These are phyloP conservation scores for Drosophila sucinea DNA, from an alignment of 1,140 invertebrate species.

Conservation along the genomic window DNA sequence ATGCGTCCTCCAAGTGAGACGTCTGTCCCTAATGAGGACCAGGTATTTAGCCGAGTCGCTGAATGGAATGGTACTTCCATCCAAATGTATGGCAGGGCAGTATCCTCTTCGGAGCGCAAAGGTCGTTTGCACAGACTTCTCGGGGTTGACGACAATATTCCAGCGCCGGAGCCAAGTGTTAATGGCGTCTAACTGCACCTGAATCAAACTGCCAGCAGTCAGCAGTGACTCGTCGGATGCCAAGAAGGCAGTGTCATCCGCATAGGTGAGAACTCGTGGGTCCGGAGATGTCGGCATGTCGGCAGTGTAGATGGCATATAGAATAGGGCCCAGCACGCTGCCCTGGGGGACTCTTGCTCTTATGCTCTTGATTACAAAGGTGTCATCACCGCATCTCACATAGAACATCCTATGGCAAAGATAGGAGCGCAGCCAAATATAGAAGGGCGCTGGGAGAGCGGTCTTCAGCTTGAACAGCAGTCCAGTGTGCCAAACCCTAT, in stretches of 20 bases:
- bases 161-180: not conserved
- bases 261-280: not conserved
- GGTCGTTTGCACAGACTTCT: conserved; percentile 10
- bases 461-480: not conserved
- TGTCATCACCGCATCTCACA: conserved; percentile 9
- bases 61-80: not conserved
- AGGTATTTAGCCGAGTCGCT: conserved; percentile 4
- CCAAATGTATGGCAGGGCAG: conserved; percentile 9
- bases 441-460: too few species aligned
- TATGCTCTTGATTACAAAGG: not conserved
- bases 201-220: not conserved
- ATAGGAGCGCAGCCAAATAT: too few species aligned
- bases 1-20: conserved; percentile 7
- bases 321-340: conserved; percentile 2
- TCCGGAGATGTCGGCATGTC: not conserved
- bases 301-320: not conserved
- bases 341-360: conserved; percentile 5
- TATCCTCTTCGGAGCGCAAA: conserved; percentile 1
- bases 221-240: not conserved
- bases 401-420: not conserved
- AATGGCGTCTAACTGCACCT: not conserved
- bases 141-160: conserved; percentile 4
- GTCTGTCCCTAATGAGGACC: not conserved
- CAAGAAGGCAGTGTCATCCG: not conserved
- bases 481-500: not conserved